Percentiles rank a stretch among this genome's conserved stretches.
These are phyloP conservation scores for Panagrolaimus sp. DNA, from an alignment of 1,140 invertebrate species.

Conservation along the genomic window DNA sequence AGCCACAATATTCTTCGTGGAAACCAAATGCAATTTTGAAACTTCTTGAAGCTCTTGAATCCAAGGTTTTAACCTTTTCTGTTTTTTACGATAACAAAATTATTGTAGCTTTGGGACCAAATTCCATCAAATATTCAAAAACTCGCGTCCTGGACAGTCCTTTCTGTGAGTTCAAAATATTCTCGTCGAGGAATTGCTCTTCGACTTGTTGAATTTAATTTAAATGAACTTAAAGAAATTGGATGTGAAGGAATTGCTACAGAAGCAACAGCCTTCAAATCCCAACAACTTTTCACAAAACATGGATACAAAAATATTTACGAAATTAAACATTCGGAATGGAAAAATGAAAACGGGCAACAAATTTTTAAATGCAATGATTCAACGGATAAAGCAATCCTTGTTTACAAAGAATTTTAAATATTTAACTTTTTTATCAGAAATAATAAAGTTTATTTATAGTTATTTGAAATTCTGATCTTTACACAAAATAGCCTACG, in stretches of 20 bases:
- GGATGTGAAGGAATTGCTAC: conserved; percentile 41
- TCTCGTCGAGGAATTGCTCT: conserved; percentile 33
- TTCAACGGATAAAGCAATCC: conserved; percentile 27
- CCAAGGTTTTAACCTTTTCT: background rate
- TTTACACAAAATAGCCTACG: too few species aligned
- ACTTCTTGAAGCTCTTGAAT: conserved; percentile 5
- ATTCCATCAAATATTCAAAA: background rate
- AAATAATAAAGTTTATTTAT: too few species aligned
- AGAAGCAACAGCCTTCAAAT: conserved; percentile 40
- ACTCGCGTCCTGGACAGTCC: background rate
- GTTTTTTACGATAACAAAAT: background rate
- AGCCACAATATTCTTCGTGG: background rate
- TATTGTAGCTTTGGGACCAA: background rate
- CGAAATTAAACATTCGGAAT: conserved; percentile 34
- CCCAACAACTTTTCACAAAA: conserved; percentile 43
- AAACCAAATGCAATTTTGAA: background rate
- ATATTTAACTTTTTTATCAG: too few species aligned
- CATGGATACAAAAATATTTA: conserved; percentile 31
- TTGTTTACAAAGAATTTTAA: conserved; percentile 27
- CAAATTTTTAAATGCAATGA: conserved; percentile 43
- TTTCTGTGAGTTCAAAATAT: background rate
- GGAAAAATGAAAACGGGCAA: conserved; percentile 32
- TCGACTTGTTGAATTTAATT: conserved; percentile 27
- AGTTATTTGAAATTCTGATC: too few species aligned
- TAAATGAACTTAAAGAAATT: conserved; percentile 33